phyloP scores from a whole-genome alignment of 2,888 invertebrate genomes.

The Cryptus armator region DNA sequence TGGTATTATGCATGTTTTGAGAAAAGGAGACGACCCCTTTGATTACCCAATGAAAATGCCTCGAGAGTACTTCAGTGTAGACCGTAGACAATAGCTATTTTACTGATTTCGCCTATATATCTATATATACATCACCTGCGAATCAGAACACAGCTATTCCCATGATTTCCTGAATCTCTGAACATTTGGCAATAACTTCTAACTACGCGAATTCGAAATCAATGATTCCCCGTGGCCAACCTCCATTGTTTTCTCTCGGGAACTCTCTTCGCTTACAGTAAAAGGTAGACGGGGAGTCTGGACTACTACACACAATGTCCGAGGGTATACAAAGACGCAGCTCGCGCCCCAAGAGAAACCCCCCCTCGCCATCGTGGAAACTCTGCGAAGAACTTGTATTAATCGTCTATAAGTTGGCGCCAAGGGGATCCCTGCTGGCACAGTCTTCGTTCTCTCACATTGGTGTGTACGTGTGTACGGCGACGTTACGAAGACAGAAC shows the following conservation, averaged over 20 bases:
- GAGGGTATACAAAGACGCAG: constrained; percentile 73
- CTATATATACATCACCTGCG: neutral
- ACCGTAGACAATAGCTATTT: neutral
- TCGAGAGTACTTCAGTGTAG: neutral
- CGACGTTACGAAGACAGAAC: constrained; percentile 14
- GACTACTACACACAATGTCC: constrained; percentile 41
- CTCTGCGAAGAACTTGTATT: constrained; percentile 78
- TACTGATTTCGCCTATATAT: neutral
- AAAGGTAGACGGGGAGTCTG: constrained; percentile 37
- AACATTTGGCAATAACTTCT: constrained; percentile 49
- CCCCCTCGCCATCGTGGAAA: constrained; percentile 34
- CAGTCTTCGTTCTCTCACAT: constrained; percentile 25
- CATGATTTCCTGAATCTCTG: constrained; percentile 16
- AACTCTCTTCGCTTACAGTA: constrained; percentile 62
- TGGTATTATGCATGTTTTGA: neutral
- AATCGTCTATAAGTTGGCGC: constrained; percentile 80
- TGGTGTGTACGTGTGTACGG: neutral
- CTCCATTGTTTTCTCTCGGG: constrained; percentile 63
- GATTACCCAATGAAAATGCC: constrained; percentile 11
- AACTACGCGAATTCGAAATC: constrained; percentile 62
- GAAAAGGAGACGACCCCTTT: neutral
- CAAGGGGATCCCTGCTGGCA: constrained; percentile 69
- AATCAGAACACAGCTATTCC: neutral
- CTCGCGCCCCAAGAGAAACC: constrained; percentile 72
- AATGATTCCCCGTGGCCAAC: constrained; percentile 49